Evolutionary conservation across 1,140 invertebrate genomes (phyloP), one percentile per base, ranked within the genome.

Genomic region (Platyscapa corneri): DNA sequence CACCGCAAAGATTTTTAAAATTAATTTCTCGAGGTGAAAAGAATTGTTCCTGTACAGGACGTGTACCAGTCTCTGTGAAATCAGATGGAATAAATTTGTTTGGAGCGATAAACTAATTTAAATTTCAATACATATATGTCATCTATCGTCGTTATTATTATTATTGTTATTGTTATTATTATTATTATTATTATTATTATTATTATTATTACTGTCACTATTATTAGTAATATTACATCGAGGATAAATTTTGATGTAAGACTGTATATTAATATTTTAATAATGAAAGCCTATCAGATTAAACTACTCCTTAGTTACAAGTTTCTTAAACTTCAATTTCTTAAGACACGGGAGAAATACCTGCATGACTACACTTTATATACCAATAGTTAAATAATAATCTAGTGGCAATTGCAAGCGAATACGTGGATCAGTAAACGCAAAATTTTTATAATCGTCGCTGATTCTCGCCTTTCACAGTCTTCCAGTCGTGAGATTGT

Each of bases 361-460:
- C 20, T 42, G 70, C 37, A 74, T 74, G 70, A 42, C 70, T 74
- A 42, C 27, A 74, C 70, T 74, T 74, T 39, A 74, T 42, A 12
- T 7, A 42, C 37, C 39, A 23, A 42, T 27, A 74, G 70, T n/a
- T 74, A 74, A 76, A 76, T 76, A 76, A 76, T 76, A 53, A 18
- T n/a, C 46, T 34, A 34, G 46, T 53, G 46, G 75, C 46, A 74
- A 74, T 74, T 74, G 70, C 42, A 74, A 74, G 70, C n/a, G 75
- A 53, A 77, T 77, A 56, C n/a, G 32, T 32, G 53, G 23, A 60
- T 53, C 32, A 60, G 76, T 64, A 78, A 78, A 78, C 34, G 76
- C 16, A 64, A 60, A 37, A 78, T 78, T 60, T 78, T 78, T 78
- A 64, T 53, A 78, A 78, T 78, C 49, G 14, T 78, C 76, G 53